A percentile compares a stretch with the other conserved stretches of the same genome.
Conservation (phyloP, 2,797 vertebrate species). For the Bradypodion ventrale region DNA sequence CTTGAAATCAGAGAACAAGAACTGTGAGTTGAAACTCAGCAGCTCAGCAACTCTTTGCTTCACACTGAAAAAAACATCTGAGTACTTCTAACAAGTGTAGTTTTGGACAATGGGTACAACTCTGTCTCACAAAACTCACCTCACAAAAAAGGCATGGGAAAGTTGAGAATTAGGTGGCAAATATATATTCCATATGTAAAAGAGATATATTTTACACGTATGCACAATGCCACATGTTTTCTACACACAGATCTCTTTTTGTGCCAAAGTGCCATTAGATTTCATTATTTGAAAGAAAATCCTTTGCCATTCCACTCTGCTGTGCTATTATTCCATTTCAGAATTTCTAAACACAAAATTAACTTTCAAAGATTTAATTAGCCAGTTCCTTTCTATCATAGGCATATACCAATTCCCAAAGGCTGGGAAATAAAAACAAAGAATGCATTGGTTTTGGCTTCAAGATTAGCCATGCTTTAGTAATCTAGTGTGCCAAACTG, state of each 20-base stretch:
- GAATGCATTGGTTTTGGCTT: conserved; percentile 78
- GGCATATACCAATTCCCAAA: conserved; percentile 59
- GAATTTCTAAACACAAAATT: conserved; percentile 69
- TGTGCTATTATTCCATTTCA: conserved; percentile 60
- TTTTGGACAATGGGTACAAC: neutral
- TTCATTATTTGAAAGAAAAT: conserved; percentile 70
- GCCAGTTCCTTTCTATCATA: conserved; percentile 58
- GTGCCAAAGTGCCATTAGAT: conserved; percentile 66
- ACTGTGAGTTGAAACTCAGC: neutral
- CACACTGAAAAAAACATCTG: neutral
- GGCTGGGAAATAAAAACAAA: conserved; percentile 72
- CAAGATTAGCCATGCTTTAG: conserved; percentile 76
- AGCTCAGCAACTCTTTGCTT: neutral
- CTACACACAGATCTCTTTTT: conserved; percentile 58
- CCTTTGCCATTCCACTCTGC: conserved; percentile 60
- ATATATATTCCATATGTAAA: too few species aligned
- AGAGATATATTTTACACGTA: too few species aligned
- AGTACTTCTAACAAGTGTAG: neutral
- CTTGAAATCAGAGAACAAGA: neutral
- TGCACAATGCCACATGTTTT: conserved; percentile 14
- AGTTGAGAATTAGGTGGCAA: neutral
- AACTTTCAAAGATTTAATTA: conserved; percentile 73
- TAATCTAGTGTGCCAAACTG: conserved; percentile 78
- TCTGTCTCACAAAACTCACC: too few species aligned
- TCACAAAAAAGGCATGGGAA: neutral